phyloP scores from a whole-genome alignment of 2,113 vertebrate genomes.

The Micronycteris hirsuta region DNA sequence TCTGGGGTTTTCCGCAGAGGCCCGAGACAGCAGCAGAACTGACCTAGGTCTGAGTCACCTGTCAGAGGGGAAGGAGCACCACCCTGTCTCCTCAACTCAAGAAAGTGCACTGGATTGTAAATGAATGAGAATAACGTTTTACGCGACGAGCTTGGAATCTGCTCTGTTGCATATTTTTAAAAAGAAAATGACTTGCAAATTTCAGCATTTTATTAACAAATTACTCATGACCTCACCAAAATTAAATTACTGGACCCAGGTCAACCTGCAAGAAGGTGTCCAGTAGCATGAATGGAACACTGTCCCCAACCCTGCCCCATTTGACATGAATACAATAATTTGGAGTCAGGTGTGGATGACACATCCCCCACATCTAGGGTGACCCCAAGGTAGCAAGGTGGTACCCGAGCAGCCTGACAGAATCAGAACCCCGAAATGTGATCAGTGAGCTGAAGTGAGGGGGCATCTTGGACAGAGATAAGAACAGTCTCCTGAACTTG shows the following conservation, averaged over 20 bases:
- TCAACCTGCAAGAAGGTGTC: neutral
- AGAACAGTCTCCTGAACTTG: neutral
- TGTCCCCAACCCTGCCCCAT: neutral
- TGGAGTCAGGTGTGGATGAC: neutral
- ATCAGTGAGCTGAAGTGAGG: neutral
- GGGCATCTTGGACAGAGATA: neutral
- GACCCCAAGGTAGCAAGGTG: neutral
- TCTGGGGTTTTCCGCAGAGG: neutral
- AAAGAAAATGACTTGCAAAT: neutral
- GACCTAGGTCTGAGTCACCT: slow-evolving; percentile 20
- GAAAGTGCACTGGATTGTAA: neutral
- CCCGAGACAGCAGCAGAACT: neutral
- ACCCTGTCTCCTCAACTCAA: neutral
- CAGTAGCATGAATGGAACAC: accelerated
- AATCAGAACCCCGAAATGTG: neutral
- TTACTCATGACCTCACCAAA: neutral
- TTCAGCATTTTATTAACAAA: neutral
- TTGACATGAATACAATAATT: neutral
- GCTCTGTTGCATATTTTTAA: neutral
- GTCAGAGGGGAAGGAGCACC: neutral
- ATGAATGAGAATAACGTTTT: neutral
- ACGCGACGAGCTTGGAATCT: neutral
- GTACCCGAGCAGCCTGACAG: neutral
- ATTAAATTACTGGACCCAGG: neutral
- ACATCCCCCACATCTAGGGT: neutral